Base-by-base conservation (phyloP, 2,888 invertebrate species). In the Metallyticus violacea region DNA sequence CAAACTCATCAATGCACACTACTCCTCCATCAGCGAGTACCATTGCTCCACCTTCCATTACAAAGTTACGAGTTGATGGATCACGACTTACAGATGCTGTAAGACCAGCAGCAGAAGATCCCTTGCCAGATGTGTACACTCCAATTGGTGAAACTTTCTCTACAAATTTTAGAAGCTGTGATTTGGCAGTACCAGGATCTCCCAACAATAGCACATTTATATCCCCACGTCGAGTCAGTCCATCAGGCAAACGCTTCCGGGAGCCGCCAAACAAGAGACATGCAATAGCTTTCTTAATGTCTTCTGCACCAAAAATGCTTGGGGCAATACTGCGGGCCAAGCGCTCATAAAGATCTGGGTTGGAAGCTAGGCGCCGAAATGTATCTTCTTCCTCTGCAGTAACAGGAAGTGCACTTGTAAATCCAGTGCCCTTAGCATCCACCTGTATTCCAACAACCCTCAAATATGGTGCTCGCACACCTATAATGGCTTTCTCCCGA, bases 11-110 rank as follows among this genome's bases (percentile, higher is more conserved):
- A 91, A 99, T 99, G 91, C 99, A 99, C 0, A 99, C 99, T 1
- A 99, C 99, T 30, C 99, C 99, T 4, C 99, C 99, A 92, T 99
- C 99, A 0, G 99, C 99, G 77, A 99, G 93, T 28, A 99, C 99
- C 99, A 99, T 99, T 0, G 99, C 99, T 9, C 99, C 99, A 15
- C 99, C 99, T 93, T 99, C 99, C 97, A 99, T 97, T 5, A 99
- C 96, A 92, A 99, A 99, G 92, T 97, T 98, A 80, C 98, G 94
- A 87, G 98, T 96, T 15, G 94, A 93, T 1, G 99, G 99, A 93
- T 99, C 99, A 89, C 99, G 93, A 88, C 96, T 97, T 30, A 99
- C 99, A 0, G 99, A 99, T 0, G 99, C 99, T 27, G 99, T 99
- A 77, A 99, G 94, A 92, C 99, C 99, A 88, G 99, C 99, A 1